phyloP scores from a whole-genome alignment of 2,888 invertebrate genomes.

The Tigriopus californicus region DNA sequence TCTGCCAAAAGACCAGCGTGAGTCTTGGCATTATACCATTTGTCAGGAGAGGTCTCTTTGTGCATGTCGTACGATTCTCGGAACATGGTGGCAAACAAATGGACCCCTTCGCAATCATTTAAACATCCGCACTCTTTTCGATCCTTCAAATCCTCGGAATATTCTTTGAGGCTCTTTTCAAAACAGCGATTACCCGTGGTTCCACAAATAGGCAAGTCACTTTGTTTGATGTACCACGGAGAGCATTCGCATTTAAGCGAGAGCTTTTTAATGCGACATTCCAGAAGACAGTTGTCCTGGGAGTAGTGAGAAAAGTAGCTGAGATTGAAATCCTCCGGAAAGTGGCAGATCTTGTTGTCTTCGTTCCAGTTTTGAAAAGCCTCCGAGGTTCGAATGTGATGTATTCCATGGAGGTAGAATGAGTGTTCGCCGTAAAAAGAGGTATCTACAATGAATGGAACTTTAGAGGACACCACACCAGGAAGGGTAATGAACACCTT shows the following conservation, averaged over 20 bases:
- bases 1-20: neutral
- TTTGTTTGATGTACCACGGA: constrained; percentile 4
- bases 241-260: neutral
- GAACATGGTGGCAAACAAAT: constrained; percentile 1
- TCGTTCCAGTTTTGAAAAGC: neutral
- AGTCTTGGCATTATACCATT: neutral
- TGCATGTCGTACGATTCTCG: neutral
- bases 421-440: constrained; percentile 2
- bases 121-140: neutral
- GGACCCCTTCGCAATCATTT: neutral
- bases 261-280: neutral
- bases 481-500: constrained; percentile 2
- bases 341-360: constrained; percentile 3
- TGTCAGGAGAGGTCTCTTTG: neutral
- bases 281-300: constrained; percentile 7
- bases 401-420: constrained; percentile 7
- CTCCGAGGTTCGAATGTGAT: neutral
- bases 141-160: neutral
- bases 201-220: neutral
- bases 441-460: neutral
- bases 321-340: neutral
- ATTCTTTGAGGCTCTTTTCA: neutral
- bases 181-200: neutral
- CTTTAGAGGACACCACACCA: constrained; percentile 2
- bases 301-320: neutral